phyloP scores from a whole-genome alignment of 2,113 vertebrate species.

The Cricetomys ansorgei region DNA sequence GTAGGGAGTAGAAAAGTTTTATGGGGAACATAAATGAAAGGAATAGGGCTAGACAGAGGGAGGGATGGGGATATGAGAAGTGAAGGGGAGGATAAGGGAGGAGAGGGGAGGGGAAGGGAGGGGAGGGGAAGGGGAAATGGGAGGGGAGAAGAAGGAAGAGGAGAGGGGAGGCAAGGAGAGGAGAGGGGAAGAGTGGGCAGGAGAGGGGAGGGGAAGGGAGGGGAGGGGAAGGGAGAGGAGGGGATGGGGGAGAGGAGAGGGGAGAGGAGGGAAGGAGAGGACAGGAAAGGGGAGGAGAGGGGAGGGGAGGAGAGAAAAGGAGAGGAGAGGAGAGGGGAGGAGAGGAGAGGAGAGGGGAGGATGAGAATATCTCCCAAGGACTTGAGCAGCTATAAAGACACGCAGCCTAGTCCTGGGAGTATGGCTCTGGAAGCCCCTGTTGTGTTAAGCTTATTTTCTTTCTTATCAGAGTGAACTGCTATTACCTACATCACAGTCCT shows the following conservation, averaged over 20 bases:
- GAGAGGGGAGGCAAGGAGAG: too few species aligned
- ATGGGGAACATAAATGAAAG: not conserved
- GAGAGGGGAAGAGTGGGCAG: accelerated
- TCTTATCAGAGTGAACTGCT: not conserved
- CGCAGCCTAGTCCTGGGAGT: accelerated
- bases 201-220: accelerated
- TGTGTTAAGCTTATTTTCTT: not conserved
- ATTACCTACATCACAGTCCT: not conserved
- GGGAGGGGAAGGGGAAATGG: not conserved
- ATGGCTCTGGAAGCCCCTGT: accelerated
- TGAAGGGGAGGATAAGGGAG: accelerated
- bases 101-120: not conserved
- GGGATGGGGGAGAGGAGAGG: accelerated
- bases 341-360: not conserved
- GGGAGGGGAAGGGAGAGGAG: not conserved
- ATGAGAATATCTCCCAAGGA: too few species aligned
- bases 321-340: too few species aligned
- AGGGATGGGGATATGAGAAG: not conserved
- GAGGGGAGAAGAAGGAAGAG: too few species aligned
- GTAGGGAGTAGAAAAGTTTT: too few species aligned
- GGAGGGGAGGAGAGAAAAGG: accelerated
- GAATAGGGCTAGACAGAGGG: not conserved
- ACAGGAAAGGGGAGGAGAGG: accelerated
- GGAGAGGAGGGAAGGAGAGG: accelerated
- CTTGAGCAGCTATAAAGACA: accelerated